These are phyloP conservation scores for Chydorus sphaericus DNA, from an alignment of 2,888 invertebrate species.

Conservation along the genomic window DNA sequence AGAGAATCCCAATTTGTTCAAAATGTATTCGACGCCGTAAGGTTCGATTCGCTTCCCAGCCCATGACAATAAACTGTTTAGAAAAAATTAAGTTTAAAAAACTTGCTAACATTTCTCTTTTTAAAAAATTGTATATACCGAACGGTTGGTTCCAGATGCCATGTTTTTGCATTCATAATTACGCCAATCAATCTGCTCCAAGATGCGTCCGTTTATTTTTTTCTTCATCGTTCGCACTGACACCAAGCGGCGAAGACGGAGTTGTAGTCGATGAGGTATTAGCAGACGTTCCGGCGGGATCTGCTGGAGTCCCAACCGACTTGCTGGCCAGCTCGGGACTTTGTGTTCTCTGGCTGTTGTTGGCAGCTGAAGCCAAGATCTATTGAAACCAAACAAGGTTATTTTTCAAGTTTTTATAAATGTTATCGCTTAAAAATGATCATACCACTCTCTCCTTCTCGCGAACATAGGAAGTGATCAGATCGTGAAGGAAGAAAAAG, in stretches of 20 bases:
- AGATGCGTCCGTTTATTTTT: slow-evolving; percentile 9
- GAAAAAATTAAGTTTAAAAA: not conserved
- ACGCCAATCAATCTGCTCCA: slow-evolving; percentile 53
- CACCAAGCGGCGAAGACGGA: not conserved
- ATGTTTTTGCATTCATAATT: slow-evolving; percentile 84
- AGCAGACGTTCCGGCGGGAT: not conserved
- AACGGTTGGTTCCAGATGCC: slow-evolving; percentile 91
- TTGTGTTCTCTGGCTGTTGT: slow-evolving; percentile 4
- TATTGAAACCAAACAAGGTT: not conserved
- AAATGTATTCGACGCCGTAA: slow-evolving; percentile 93
- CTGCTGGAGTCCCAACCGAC: not conserved
- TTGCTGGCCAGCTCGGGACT: slow-evolving; percentile 4
- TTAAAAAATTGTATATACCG: slow-evolving; percentile 34
- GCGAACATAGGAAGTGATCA: slow-evolving; percentile 88
- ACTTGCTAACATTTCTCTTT: not conserved
- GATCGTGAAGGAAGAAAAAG: slow-evolving; percentile 92
- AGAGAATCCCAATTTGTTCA: slow-evolving; percentile 91
- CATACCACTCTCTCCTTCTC: slow-evolving; percentile 71
- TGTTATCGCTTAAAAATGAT: slow-evolving; percentile 22
- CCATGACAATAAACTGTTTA: slow-evolving; percentile 55
- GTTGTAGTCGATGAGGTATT: not conserved
- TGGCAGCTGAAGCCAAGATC: not conserved
- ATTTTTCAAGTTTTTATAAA: not conserved
- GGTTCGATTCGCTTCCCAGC: slow-evolving; percentile 95
- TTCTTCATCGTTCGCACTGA: not conserved